These are phyloP conservation scores for Drosophila ficusphila DNA, from an alignment of 1,140 invertebrate species.

Conservation along the genomic window DNA sequence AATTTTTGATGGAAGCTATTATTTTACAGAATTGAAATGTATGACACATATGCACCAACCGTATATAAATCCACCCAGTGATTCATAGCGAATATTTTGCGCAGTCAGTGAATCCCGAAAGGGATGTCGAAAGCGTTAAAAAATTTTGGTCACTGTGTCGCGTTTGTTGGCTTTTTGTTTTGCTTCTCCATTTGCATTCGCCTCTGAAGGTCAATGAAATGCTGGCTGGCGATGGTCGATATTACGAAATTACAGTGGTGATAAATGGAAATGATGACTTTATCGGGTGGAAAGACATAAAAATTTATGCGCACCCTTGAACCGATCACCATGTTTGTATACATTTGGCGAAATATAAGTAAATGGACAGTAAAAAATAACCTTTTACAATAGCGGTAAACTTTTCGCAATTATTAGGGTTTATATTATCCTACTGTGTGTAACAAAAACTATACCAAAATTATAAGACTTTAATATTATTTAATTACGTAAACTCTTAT, in stretches of 20 bases:
- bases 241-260: conserved; percentile 43
- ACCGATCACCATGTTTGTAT: neutral
- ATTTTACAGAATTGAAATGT: too few species aligned
- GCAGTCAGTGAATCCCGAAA: conserved; percentile 16
- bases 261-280: conserved; percentile 53
- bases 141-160: conserved; percentile 34
- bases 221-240: conserved; percentile 35
- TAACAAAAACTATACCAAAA: too few species aligned
- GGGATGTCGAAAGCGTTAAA: conserved; percentile 29
- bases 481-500: too few species aligned
- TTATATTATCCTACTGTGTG: too few species aligned
- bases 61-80: too few species aligned
- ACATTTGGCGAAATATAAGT: neutral
- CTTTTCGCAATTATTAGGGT: too few species aligned
- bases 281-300: conserved; percentile 5
- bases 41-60: too few species aligned
- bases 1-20: too few species aligned
- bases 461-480: too few species aligned
- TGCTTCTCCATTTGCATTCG: conserved; percentile 60
- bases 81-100: conserved; percentile 38
- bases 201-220: conserved; percentile 77
- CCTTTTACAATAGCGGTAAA: too few species aligned
- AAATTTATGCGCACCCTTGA: conserved; percentile 13
- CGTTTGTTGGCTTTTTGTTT: conserved; percentile 48
- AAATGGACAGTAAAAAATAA: too few species aligned